These are phyloP conservation scores for Danio tinwini DNA, from an alignment of 2,797 vertebrate species.

Conservation along the genomic window DNA sequence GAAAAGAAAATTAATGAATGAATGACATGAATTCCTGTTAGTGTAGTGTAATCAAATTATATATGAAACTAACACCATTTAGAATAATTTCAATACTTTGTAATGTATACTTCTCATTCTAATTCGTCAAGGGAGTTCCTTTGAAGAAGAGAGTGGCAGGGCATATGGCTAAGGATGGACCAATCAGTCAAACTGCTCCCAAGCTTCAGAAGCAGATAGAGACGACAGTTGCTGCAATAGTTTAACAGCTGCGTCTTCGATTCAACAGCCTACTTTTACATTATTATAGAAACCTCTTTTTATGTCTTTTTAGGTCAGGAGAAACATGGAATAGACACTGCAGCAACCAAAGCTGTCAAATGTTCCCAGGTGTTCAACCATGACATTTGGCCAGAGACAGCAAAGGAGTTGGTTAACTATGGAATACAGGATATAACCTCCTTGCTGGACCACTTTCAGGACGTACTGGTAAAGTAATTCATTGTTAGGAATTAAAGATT, in stretches of 20 bases:
- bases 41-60: neutral
- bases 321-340: slow-evolving; percentile 15
- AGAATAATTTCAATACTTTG: neutral
- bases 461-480: slow-evolving; percentile 12
- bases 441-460: neutral
- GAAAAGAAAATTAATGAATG: too few relatives aligned
- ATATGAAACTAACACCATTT: neutral
- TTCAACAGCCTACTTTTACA: neutral
- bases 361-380: slow-evolving; percentile 1
- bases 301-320: slow-evolving; percentile 17
- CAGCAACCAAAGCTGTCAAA: neutral
- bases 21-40: neutral
- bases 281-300: neutral
- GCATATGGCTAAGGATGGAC: neutral
- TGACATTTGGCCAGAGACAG: neutral
- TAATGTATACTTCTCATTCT: neutral
- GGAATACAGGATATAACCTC: neutral
- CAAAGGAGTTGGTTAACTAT: slow-evolving; percentile 2
- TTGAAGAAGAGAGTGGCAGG: slow-evolving; percentile 4
- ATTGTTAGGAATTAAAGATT: too few relatives aligned
- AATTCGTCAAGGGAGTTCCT: neutral
- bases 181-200: too few relatives aligned
- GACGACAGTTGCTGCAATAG: too few relatives aligned
- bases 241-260: neutral
- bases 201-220: too few relatives aligned